Conservation (phyloP, 2,888 invertebrate genomes). For the Pedicia rivosa region DNA sequence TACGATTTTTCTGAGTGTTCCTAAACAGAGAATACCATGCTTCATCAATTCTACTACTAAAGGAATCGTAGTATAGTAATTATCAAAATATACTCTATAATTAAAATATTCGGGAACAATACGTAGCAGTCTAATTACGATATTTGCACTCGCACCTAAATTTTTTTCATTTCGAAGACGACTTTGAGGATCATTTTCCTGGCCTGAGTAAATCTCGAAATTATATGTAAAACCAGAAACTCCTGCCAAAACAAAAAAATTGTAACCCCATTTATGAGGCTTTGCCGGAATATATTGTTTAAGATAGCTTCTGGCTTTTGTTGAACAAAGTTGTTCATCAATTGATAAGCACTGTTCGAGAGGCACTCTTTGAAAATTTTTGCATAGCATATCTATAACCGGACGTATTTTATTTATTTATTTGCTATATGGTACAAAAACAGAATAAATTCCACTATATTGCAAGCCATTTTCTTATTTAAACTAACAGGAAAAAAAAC, state of each 20-base stretch:
- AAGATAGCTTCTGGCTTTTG: too few species aligned
- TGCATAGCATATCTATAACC: too few species aligned
- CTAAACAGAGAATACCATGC: background rate
- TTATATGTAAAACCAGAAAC: conserved; percentile 13
- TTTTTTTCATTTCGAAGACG: conserved; percentile 10
- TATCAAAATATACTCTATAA: conserved; percentile 12
- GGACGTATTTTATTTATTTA: too few species aligned
- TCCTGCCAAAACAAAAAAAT: conserved; percentile 13
- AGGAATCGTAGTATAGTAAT: conserved; percentile 12
- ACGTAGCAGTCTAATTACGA: conserved; percentile 11
- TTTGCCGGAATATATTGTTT: too few species aligned
- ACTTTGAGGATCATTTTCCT: conserved; percentile 8
- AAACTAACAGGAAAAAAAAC: too few species aligned
- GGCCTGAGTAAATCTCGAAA: conserved; percentile 13
- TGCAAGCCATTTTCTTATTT: too few species aligned
- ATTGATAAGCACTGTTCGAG: too few species aligned
- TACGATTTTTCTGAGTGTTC: too few species aligned
- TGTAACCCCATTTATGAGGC: conserved; percentile 16
- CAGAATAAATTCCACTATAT: too few species aligned
- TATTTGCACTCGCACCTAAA: conserved; percentile 13
- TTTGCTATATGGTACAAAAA: too few species aligned
- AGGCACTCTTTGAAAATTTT: too few species aligned
- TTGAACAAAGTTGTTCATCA: too few species aligned
- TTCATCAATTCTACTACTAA: background rate
- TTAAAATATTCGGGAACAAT: conserved; percentile 12